A percentile compares a stretch with the other conserved stretches of the same genome.
These are phyloP conservation scores for Epinotia bilunana DNA, from an alignment of 2,888 invertebrate species.

Conservation along the genomic window DNA sequence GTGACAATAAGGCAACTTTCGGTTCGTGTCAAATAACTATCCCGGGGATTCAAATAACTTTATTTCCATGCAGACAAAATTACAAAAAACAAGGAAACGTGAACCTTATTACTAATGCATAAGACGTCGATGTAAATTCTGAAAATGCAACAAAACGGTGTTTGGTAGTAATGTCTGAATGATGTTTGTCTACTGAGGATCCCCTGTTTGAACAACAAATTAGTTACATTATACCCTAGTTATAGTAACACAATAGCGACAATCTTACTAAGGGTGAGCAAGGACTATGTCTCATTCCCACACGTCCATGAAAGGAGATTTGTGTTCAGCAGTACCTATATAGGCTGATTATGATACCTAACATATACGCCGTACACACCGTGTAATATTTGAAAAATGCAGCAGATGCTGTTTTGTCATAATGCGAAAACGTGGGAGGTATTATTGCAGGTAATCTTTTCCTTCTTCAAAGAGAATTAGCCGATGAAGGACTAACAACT, in stretches of 20 bases:
- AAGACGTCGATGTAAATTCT: conserved; percentile 33
- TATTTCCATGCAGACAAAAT: conserved; percentile 18
- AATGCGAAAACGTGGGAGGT: conserved; percentile 24
- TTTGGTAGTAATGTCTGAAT: conserved; percentile 57
- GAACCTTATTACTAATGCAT: conserved; percentile 46
- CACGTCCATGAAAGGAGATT: too few relatives aligned
- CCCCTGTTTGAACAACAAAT: conserved; percentile 83
- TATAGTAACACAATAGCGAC: conserved; percentile 67
- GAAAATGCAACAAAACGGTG: not conserved
- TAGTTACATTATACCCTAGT: conserved; percentile 81
- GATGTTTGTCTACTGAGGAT: conserved; percentile 74
- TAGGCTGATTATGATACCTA: not conserved
- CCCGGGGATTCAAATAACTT: conserved; percentile 65
- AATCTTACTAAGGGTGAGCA: conserved; percentile 55
- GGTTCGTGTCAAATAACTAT: conserved; percentile 77
- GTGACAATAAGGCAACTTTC: conserved; percentile 61
- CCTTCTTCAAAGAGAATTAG: conserved; percentile 15
- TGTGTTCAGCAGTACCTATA: too few relatives aligned
- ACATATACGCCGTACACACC: too few relatives aligned
- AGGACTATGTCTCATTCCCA: conserved; percentile 2
- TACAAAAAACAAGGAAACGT: conserved; percentile 44
- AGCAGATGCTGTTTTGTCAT: not conserved
- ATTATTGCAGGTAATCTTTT: conserved; percentile 9
- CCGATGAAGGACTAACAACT: conserved; percentile 23
- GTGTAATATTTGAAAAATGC: too few relatives aligned